phyloP scores from a whole-genome alignment of 1,140 invertebrate species.

The Brachystomella parvula region DNA sequence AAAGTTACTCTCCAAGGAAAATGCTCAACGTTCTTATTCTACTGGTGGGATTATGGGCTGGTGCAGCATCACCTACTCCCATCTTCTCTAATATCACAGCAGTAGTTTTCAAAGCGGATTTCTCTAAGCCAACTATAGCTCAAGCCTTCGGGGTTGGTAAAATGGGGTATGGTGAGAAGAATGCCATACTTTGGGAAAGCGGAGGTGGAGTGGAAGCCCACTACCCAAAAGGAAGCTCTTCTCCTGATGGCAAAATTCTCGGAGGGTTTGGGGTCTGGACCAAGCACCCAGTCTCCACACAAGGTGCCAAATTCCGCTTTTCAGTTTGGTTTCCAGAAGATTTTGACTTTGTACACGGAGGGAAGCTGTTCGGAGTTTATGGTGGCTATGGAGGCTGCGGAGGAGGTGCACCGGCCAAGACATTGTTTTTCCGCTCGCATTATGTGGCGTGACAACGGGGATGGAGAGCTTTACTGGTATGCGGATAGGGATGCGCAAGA shows the following conservation, averaged over 20 bases:
- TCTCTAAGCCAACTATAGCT: slow-evolving; percentile 4
- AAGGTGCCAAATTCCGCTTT: not conserved
- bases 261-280: not conserved
- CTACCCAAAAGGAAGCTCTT: not conserved
- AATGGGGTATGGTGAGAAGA: not conserved
- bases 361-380: slow-evolving; percentile 22
- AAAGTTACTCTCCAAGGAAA: too few relatives aligned
- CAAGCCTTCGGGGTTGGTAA: not conserved
- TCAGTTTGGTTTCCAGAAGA: not conserved
- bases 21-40: too few relatives aligned
- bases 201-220: not conserved
- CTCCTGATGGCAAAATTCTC: not conserved
- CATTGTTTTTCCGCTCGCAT: slow-evolving; percentile 26
- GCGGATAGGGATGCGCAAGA: slow-evolving; percentile 23
- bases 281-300: not conserved
- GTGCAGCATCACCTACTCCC: too few relatives aligned
- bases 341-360: not conserved
- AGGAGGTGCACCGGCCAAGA: slow-evolving; percentile 18
- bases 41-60: too few relatives aligned
- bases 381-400: slow-evolving; percentile 18
- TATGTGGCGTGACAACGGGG: slow-evolving; percentile 26
- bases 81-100: not conserved
- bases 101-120: slow-evolving; percentile 17
- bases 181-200: not conserved
- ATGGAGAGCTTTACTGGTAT: slow-evolving; percentile 27